Conservation (phyloP, 2,888 invertebrate genomes). For the Erebia palarica region DNA sequence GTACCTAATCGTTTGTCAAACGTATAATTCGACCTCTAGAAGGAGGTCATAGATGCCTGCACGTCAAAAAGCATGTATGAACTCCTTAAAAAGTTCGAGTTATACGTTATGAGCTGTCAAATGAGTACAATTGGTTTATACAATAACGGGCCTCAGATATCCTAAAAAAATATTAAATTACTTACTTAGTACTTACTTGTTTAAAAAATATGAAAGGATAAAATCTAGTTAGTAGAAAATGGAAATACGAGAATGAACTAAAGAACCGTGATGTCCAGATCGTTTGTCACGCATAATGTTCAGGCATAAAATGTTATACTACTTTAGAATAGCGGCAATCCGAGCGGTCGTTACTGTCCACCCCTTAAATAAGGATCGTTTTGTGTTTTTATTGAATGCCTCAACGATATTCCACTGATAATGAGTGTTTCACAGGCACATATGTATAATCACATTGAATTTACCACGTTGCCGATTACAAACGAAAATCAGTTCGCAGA, state of each 20-base stretch:
- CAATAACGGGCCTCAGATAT: too few relatives aligned
- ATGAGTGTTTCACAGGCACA: not conserved
- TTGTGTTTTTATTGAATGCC: slow-evolving; percentile 57
- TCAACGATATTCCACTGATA: slow-evolving; percentile 46
- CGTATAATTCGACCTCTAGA: too few relatives aligned
- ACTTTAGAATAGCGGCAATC: slow-evolving; percentile 60
- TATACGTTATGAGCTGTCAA: too few relatives aligned
- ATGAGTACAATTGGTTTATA: too few relatives aligned
- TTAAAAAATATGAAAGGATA: slow-evolving; percentile 9
- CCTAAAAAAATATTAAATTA: too few relatives aligned
- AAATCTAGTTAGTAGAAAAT: slow-evolving; percentile 6
- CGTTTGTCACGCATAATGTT: slow-evolving; percentile 71
- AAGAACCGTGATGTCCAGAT: slow-evolving; percentile 59
- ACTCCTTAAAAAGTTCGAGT: too few relatives aligned
- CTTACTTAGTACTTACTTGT: too few relatives aligned
- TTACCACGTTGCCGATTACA: not conserved
- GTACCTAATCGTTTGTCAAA: too few relatives aligned
- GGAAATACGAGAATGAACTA: not conserved
- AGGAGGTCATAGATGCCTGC: too few relatives aligned
- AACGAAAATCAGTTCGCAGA: not conserved
- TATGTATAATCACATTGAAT: not conserved
- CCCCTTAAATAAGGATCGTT: slow-evolving; percentile 51
- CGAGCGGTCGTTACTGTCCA: slow-evolving; percentile 59
- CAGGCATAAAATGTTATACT: slow-evolving; percentile 70
- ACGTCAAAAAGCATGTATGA: too few relatives aligned